Evolutionary conservation across 2,797 vertebrate species (phyloP).

Genomic region (Kryptopterus vitreolus): DNA sequence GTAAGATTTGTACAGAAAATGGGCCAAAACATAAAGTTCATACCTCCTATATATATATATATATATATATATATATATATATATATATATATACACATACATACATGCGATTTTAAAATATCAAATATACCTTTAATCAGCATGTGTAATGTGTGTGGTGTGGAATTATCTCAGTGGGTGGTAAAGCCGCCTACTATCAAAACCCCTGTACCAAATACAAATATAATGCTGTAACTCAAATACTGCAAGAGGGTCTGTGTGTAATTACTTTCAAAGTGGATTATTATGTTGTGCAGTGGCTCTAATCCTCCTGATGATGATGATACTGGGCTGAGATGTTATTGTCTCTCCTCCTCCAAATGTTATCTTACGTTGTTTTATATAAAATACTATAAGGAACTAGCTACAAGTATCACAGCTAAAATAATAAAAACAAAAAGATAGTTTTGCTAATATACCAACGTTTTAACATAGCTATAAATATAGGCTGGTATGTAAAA

Average conservation of each 20-base stretch:
- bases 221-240: neutral
- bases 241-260: neutral
- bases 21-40: neutral
- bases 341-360: too few species aligned
- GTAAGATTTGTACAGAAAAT: neutral
- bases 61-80: too few species aligned
- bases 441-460: neutral
- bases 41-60: neutral
- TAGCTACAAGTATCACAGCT: neutral
- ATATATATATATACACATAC: too few species aligned
- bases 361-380: neutral
- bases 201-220: neutral
- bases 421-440: neutral
- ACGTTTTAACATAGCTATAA: neutral
- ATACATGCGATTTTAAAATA: too few species aligned
- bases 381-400: neutral
- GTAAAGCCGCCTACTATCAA: neutral
- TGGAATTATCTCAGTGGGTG: slow-evolving; percentile 17
- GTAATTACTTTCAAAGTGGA: slow-evolving; percentile 1
- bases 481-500: neutral
- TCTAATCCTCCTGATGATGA: neutral
- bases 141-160: neutral
- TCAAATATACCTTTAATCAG: neutral
- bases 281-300: neutral
- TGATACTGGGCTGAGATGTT: too few species aligned